Conservation (phyloP, 1,140 invertebrate species). For the Drosophila aff. region DNA sequence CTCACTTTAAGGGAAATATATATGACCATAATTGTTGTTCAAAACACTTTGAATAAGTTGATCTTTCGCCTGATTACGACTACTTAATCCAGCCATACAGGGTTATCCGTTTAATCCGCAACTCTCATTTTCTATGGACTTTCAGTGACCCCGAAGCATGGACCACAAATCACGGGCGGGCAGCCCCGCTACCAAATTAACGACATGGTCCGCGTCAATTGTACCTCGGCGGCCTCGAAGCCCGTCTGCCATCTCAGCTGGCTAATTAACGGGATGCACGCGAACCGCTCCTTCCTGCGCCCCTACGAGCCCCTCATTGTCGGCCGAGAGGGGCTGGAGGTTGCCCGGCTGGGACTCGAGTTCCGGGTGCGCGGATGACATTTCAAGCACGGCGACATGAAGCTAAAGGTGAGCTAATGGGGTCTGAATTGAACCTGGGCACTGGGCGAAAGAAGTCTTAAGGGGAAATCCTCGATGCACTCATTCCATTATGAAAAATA, state of each 20-base stretch:
- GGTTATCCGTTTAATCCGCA: background rate
- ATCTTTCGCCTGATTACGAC: background rate
- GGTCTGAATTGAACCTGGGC: background rate
- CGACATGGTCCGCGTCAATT: constrained; percentile 93
- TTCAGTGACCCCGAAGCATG: constrained; percentile 92
- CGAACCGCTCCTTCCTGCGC: constrained; percentile 86
- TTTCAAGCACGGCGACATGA: constrained; percentile 93
- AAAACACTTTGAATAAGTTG: background rate
- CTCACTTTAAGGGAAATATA: background rate
- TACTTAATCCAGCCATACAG: background rate
- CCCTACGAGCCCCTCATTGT: constrained; percentile 78
- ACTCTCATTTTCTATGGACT: constrained; percentile 19
- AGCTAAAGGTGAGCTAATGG: constrained; percentile 88
- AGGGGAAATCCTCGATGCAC: no score
- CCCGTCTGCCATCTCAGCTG: constrained; percentile 93
- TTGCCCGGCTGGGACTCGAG: constrained; percentile 90
- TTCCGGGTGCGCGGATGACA: constrained; percentile 92
- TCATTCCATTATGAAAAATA: no score
- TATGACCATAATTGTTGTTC: no score
- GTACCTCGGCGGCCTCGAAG: constrained; percentile 92
- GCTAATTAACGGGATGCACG: constrained; percentile 95
- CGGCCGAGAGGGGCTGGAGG: constrained; percentile 87
- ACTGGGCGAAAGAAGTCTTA: background rate
- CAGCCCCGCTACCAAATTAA: constrained; percentile 92
- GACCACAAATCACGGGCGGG: constrained; percentile 92